phyloP scores from a whole-genome alignment of 2,797 vertebrate genomes.

The Rhyacichthys aspro region DNA sequence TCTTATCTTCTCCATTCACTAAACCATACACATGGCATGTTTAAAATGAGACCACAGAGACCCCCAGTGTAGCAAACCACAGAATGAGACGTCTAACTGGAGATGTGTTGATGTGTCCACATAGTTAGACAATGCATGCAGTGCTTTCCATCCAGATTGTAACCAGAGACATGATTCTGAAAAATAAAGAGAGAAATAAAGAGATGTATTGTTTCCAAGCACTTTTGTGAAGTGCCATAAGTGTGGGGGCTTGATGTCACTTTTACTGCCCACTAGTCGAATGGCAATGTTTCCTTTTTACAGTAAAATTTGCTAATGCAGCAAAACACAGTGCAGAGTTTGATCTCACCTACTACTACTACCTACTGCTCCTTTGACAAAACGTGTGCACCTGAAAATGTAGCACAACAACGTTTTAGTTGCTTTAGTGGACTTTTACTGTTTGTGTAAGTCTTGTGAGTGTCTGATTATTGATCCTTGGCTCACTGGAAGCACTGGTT shows the following conservation, averaged over 20 bases:
- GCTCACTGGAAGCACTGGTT: too few relatives aligned
- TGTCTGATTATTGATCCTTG: too few relatives aligned
- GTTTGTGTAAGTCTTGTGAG: too few relatives aligned
- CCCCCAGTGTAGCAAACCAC: conserved; percentile 23
- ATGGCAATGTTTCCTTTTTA: conserved; percentile 59
- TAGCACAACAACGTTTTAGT: too few relatives aligned
- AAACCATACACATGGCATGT: conserved; percentile 49
- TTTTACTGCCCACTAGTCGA: conserved; percentile 67
- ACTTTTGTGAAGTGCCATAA: conserved; percentile 34
- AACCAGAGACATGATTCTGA: conserved; percentile 27
- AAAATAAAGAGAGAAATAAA: conserved; percentile 3
- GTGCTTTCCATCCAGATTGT: conserved; percentile 38
- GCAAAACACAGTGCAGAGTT: too few relatives aligned
- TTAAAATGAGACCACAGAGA: conserved; percentile 39
- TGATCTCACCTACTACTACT: too few relatives aligned
- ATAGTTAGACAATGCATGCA: conserved; percentile 44
- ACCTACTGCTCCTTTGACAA: neutral
- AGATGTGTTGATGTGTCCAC: conserved; percentile 43
- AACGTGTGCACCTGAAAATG: too few relatives aligned
- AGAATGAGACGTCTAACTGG: conserved; percentile 44
- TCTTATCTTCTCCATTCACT: conserved; percentile 33
- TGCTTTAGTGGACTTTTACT: too few relatives aligned
- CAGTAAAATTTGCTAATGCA: conserved; percentile 31
- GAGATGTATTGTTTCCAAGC: conserved; percentile 39
- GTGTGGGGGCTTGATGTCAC: conserved; percentile 57